A percentile compares a stretch with the other conserved stretches of the same genome.
Evolutionary conservation across 2,888 invertebrate species (phyloP).

Genomic region (Allophyes oxyacanthae): DNA sequence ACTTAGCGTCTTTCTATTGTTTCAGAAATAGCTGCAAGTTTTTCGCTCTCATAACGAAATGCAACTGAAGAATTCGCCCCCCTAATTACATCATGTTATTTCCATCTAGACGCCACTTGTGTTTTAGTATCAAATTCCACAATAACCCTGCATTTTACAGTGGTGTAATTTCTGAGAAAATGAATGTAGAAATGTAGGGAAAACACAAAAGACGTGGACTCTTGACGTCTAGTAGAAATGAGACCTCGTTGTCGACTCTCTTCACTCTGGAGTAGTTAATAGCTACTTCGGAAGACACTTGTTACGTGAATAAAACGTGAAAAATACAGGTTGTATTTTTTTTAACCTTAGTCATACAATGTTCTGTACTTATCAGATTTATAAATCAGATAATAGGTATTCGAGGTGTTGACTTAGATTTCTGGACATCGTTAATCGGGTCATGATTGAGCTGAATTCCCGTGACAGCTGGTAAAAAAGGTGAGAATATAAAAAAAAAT

Average conservation of each 20-base stretch:
- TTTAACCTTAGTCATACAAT: not conserved
- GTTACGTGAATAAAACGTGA: slow-evolving; percentile 58
- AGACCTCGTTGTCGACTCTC: slow-evolving; percentile 54
- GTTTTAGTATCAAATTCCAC: slow-evolving; percentile 21
- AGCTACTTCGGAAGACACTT: slow-evolving; percentile 67
- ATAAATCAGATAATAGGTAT: no score
- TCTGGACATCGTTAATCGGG: no score
- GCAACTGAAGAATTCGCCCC: slow-evolving; percentile 3
- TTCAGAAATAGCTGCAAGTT: slow-evolving; percentile 22
- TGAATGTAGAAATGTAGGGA: slow-evolving; percentile 44
- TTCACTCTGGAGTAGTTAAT: slow-evolving; percentile 68
- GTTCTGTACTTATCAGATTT: no score
- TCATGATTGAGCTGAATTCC: no score
- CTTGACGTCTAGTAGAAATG: slow-evolving; percentile 56
- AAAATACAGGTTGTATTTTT: slow-evolving; percentile 28
- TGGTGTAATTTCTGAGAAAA: slow-evolving; percentile 57
- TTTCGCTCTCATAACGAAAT: slow-evolving; percentile 8
- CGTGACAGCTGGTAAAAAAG: no score
- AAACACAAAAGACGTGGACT: slow-evolving; percentile 53
- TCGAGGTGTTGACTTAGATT: no score
- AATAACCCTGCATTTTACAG: slow-evolving; percentile 36
- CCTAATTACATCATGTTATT: slow-evolving; percentile 23
- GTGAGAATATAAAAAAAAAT: no score
- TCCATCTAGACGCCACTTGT: slow-evolving; percentile 16
- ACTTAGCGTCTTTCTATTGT: slow-evolving; percentile 33